Evolutionary conservation across 2,797 vertebrate genomes (phyloP).

Genomic region (Sciaenops ocellatus): DNA sequence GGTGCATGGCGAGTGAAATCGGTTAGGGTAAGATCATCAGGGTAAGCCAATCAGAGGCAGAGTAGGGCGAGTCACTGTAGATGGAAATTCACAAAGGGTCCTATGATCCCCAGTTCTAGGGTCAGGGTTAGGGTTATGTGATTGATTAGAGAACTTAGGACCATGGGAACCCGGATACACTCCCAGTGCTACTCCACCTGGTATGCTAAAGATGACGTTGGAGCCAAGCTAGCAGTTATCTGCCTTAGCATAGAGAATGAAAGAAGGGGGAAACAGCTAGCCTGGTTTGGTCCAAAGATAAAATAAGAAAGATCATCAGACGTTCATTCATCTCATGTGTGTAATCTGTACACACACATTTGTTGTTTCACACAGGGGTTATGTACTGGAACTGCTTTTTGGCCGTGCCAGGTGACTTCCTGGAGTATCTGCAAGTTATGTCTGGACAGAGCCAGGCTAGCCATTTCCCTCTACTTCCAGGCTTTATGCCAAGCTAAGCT

Average conservation of each 20-base stretch:
- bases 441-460: not conserved
- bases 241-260: not conserved
- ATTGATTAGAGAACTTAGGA: too few species aligned
- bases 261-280: not conserved
- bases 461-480: not conserved
- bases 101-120: too few species aligned
- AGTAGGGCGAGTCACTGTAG: too few species aligned
- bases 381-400: slow-evolving; percentile 1
- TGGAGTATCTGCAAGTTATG: not conserved
- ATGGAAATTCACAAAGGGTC: too few species aligned
- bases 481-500: not conserved
- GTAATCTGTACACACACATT: not conserved
- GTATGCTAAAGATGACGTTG: not conserved
- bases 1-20: too few species aligned
- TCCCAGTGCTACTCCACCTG: too few species aligned
- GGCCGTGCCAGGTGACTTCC: not conserved
- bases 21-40: too few species aligned
- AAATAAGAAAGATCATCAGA: not conserved
- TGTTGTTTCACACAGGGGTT: not conserved
- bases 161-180: too few species aligned
- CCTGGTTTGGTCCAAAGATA: not conserved
- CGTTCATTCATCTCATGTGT: too few species aligned
- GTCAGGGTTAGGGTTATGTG: too few species aligned
- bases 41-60: too few species aligned
- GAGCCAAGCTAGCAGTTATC: not conserved